Evolutionary conservation across 2,888 invertebrate species (phyloP), one percentile per base, ranked within the genome.

Genomic region (Archips crataeganus): DNA sequence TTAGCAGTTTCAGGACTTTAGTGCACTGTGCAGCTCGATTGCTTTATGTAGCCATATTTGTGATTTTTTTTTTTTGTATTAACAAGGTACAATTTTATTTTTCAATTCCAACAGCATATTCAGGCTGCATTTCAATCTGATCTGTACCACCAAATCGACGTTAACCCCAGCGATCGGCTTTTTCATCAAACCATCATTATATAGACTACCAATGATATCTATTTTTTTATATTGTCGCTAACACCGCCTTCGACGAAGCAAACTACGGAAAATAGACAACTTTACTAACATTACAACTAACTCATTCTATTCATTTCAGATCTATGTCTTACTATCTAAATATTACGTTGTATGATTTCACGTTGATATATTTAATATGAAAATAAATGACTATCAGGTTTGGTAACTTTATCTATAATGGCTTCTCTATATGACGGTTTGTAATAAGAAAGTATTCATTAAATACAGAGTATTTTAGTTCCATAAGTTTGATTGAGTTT

Each of bases 181-280:
- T 32, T 32, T 6, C 54, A n/a, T 32, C 75, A 75, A 61, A 76
- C 77, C 79, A 79, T 77, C 79, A 63, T 59, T 59, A 42, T 68
- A 59, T 59, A 73, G n/a, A 59, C 73, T 74, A 77, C 80, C 80
- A 81, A 80, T 79, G 81, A 85, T 89, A 88, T 89, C 90, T 73
- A 73, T 64, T 63, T 67, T 64, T 63, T 67, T 32, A 85, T 88
- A 81, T 77, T 83, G 83, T 80, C 81, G 84, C 84, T 81, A 84
- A 83, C 83, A 78, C 83, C 85, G 87, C 84, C 85, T 84, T 84
- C 84, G 80, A 89, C 86, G 84, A 84, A 84, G 90, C 87, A 87
- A 88, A 90, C 92, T 91, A 92, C 89, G 87, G 89, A 89, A 91
- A 92, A 92, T 93, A 92, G 91, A 91, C 87, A 85, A 86, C 82